A percentile compares a stretch with the other conserved stretches of the same genome.
phyloP scores from a whole-genome alignment of 2,888 invertebrate genomes.

The Drosophila falleni region DNA sequence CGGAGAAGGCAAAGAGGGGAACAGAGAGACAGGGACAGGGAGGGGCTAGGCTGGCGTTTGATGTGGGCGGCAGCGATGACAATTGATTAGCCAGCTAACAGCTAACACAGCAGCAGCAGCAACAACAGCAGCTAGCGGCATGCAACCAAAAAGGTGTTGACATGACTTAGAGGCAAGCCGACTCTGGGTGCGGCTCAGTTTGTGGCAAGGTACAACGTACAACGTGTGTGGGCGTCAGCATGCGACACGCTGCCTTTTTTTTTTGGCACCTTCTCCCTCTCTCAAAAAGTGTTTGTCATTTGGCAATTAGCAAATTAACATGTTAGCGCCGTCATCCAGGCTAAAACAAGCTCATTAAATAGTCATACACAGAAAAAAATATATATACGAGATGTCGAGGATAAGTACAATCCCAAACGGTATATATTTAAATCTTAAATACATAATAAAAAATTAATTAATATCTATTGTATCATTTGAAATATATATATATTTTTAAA shows the following conservation, averaged over 20 bases:
- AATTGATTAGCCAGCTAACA: constrained; percentile 72
- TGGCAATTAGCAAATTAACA: constrained; percentile 78
- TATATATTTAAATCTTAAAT: too few relatives aligned
- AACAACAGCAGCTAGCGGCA: constrained; percentile 33
- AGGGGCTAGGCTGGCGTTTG: constrained; percentile 62
- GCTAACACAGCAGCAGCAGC: constrained; percentile 22
- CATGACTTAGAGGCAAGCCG: constrained; percentile 47
- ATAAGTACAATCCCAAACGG: too few relatives aligned
- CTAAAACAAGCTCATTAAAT: background rate
- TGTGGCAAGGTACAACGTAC: constrained; percentile 23
- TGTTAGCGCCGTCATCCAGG: constrained; percentile 49
- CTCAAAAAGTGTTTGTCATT: constrained; percentile 51
- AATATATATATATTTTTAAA: too few relatives aligned
- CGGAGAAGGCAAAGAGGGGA: background rate
- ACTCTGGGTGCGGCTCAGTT: constrained; percentile 23
- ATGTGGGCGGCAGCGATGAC: constrained; percentile 80
- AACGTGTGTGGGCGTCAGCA: constrained; percentile 64
- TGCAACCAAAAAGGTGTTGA: constrained; percentile 67
- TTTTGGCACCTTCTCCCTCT: constrained; percentile 59
- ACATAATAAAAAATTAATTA: too few relatives aligned
- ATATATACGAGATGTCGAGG: background rate
- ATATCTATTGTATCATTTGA: too few relatives aligned
- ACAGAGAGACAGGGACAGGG: constrained; percentile 1
- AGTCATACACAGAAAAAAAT: background rate
- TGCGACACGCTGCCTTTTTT: constrained; percentile 36